Evolutionary conservation across 1,140 invertebrate genomes (phyloP).

Genomic region (Archivesica marissinica): DNA sequence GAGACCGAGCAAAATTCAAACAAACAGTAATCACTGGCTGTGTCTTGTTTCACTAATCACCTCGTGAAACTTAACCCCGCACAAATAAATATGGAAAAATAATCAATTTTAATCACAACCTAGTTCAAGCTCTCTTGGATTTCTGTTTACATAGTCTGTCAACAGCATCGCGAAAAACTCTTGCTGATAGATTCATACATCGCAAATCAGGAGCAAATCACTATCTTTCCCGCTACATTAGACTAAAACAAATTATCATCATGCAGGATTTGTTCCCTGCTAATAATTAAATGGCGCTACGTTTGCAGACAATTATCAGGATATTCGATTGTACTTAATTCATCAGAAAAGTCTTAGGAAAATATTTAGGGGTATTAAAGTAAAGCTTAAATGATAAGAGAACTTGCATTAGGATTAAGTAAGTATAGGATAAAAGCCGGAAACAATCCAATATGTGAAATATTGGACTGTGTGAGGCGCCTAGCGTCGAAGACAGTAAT

Average conservation of each 20-base stretch:
- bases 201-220: slow-evolving; percentile 40
- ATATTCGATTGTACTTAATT: slow-evolving; percentile 13
- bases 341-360: slow-evolving; percentile 19
- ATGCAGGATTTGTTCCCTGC: slow-evolving; percentile 20
- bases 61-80: slow-evolving; percentile 47
- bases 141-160: slow-evolving; percentile 55
- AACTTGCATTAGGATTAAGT: too few species aligned
- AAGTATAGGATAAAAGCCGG: too few species aligned
- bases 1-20: slow-evolving; percentile 21
- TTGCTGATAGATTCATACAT: slow-evolving; percentile 56
- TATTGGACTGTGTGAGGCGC: too few species aligned
- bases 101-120: slow-evolving; percentile 63
- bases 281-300: slow-evolving; percentile 52
- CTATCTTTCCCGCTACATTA: slow-evolving; percentile 21
- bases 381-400: too few species aligned
- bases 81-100: slow-evolving; percentile 58
- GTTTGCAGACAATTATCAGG: background rate
- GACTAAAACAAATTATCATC: slow-evolving; percentile 54
- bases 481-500: too few species aligned
- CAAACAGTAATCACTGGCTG: slow-evolving; percentile 41
- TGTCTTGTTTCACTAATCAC: slow-evolving; percentile 42
- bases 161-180: slow-evolving; percentile 6
- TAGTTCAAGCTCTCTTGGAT: slow-evolving; percentile 36
- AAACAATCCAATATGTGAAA: too few species aligned
- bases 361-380: slow-evolving; percentile 12